phyloP scores from a whole-genome alignment of 1,140 invertebrate species.

The Cherax quadricarinatus region DNA sequence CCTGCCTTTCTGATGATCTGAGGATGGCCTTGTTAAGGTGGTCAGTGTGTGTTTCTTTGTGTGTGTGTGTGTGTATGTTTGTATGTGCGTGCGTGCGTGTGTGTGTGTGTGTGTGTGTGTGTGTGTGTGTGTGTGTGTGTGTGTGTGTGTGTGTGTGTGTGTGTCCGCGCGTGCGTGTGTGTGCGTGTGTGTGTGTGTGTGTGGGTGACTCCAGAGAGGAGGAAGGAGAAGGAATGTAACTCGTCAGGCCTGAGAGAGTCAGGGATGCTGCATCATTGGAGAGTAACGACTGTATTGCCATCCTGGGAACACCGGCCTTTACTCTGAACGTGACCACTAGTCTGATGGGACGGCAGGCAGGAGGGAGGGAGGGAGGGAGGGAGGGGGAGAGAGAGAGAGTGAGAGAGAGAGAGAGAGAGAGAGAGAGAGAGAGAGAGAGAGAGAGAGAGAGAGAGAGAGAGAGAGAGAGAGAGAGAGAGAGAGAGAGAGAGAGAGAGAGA shows the following conservation, averaged over 20 bases:
- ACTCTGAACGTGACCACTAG: not conserved
- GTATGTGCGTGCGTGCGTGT: too few species aligned
- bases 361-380: not conserved
- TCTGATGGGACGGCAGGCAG: not conserved
- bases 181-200: too few species aligned
- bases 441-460: not conserved
- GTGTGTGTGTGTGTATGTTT: too few species aligned
- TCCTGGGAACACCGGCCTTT: not conserved
- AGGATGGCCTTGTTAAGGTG: too few species aligned
- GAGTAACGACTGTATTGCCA: not conserved
- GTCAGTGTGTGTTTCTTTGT: too few species aligned
- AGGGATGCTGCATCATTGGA: constrained; percentile 1
- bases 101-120: too few species aligned
- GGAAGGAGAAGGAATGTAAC: not conserved
- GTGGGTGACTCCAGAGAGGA: too few species aligned
- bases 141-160: too few species aligned
- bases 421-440: not conserved
- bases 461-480: not conserved
- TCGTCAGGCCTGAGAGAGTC: not conserved
- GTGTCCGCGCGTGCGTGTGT: too few species aligned
- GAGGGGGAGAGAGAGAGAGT: not conserved
- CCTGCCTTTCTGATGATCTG: too few species aligned
- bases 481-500: not conserved
- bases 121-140: too few species aligned
- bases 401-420: not conserved